phyloP scores from a whole-genome alignment of 1,140 invertebrate species.

The Orchestia grillus region DNA sequence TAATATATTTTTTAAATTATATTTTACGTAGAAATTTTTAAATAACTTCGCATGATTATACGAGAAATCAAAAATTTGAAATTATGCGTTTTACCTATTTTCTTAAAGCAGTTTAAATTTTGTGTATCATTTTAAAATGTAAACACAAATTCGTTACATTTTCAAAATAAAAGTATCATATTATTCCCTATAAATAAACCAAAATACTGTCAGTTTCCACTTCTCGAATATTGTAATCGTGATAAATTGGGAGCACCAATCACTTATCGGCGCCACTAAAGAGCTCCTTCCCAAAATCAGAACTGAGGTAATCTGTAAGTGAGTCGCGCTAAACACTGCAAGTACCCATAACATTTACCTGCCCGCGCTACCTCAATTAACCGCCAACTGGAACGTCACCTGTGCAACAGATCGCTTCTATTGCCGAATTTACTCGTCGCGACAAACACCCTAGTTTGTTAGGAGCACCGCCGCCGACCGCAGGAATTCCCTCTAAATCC shows the following conservation, averaged over 20 bases:
- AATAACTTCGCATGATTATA: too few relatives aligned
- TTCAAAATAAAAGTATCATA: background rate
- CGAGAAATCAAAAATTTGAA: background rate
- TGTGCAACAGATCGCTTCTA: constrained; percentile 8
- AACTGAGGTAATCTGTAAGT: too few relatives aligned
- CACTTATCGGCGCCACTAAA: background rate
- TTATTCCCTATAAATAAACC: background rate
- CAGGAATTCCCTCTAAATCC: constrained; percentile 50
- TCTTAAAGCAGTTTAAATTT: background rate
- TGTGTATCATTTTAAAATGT: background rate
- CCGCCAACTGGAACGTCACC: background rate
- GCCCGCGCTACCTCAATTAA: background rate
- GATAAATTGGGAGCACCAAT: background rate
- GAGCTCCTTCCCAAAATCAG: background rate
- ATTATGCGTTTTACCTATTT: background rate
- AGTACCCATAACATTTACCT: background rate
- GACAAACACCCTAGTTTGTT: constrained; percentile 39
- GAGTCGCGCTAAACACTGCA: background rate
- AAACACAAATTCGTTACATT: background rate
- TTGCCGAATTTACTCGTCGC: constrained; percentile 7
- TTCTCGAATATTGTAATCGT: background rate
- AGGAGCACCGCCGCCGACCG: background rate
- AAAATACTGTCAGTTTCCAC: background rate
- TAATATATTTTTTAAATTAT: too few relatives aligned
- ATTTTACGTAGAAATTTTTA: too few relatives aligned